Evolutionary conservation across 1,140 invertebrate genomes (phyloP).

Genomic region (Drosophila ananassae): DNA sequence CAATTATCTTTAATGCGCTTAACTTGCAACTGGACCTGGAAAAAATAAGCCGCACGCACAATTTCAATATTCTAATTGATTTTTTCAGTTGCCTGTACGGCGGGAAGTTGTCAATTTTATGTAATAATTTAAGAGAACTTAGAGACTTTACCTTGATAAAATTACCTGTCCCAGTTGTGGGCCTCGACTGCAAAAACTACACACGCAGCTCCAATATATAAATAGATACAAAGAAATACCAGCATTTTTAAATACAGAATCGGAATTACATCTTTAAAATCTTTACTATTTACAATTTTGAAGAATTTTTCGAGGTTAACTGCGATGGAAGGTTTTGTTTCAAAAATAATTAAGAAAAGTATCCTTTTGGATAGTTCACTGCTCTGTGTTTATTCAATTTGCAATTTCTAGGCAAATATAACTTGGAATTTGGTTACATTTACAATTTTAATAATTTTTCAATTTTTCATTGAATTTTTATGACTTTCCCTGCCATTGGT

Average conservation of each 20-base stretch:
- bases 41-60: background rate
- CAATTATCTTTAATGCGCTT: slow-evolving; percentile 65
- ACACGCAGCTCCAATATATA: slow-evolving; percentile 21
- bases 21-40: slow-evolving; percentile 1
- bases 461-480: slow-evolving; percentile 65
- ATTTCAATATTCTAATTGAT: slow-evolving; percentile 38
- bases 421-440: slow-evolving; percentile 40
- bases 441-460: slow-evolving; percentile 57
- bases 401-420: slow-evolving; percentile 8
- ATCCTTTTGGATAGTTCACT: background rate
- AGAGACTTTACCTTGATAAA: background rate
- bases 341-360: background rate
- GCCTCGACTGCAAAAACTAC: slow-evolving; percentile 20
- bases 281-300: slow-evolving; percentile 15
- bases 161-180: slow-evolving; percentile 2
- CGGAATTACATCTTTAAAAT: too few species aligned
- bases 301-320: background rate
- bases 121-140: background rate
- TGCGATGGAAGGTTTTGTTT: background rate
- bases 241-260: slow-evolving; percentile 8
- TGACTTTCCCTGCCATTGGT: slow-evolving; percentile 44
- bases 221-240: slow-evolving; percentile 11
- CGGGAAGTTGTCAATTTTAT: background rate
- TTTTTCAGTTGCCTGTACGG: slow-evolving; percentile 1
- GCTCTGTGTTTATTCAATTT: slow-evolving; percentile 6